Evolutionary conservation across 2,113 vertebrate genomes (phyloP), one percentile per base, ranked within the genome.

Genomic region (Epinephelus lanceolatus): DNA sequence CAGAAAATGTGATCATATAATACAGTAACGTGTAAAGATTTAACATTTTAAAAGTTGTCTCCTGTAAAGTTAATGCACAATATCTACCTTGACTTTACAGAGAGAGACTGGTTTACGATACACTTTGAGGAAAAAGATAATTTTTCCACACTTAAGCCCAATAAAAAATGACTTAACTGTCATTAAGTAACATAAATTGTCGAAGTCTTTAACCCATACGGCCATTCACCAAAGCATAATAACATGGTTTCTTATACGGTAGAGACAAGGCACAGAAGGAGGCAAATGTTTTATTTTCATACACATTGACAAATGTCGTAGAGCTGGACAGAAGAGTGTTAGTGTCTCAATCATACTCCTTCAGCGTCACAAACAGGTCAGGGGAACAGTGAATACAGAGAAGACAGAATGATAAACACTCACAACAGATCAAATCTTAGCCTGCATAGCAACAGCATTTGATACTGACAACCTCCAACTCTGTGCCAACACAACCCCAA

Each of bases 211-310:
- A n/a, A 5, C 30, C 14, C 21, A 21, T 19, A 21, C 13, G 17
- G 52, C 25, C 3, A 25, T 49, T 55, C 47, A 63, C 33, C 47
- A 51, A 18, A 45, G n/a, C 30, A 69, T 8, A 61, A 19, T 18
- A 19, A 49, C 18, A 18, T 3, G 0, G 61, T 51, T 51, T 15
- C 17, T 21, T n/a, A 53, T 53, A 56, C n/a, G 14, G n/a, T 42
- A 68, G 33, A 82, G 21, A 78, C 70, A 6, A 76, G 53, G 59
- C 77, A 76, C n/a, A 72, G 62, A 1, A 17, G 65, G 78, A 78
- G 60, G 69, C 71, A 81, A 81, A 49, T 0, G 27, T 67, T 92
- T 91, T 88, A 89, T 92, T 91, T 81, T 53, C 12, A 85, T 37
- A 25, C 51, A 92, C 71, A 84, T 8, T 66, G 37, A 79, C 79